Percentiles rank a stretch among this genome's conserved stretches.
phyloP scores from a whole-genome alignment of 2,113 vertebrate genomes.

The Chloropsis hardwickii region DNA sequence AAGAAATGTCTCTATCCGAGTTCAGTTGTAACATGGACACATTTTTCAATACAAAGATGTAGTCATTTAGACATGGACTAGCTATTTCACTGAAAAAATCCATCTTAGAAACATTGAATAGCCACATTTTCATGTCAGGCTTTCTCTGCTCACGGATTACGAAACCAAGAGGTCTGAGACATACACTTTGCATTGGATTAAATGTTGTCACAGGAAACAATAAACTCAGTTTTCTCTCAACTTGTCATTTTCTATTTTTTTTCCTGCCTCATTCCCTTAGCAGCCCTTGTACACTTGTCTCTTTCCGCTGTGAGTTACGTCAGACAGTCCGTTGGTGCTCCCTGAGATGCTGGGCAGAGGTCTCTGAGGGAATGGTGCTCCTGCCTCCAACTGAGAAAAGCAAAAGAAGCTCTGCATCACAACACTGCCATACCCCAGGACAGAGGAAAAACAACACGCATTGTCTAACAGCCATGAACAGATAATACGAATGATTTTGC shows the following conservation, averaged over 20 bases:
- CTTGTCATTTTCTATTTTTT: neutral
- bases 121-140: neutral
- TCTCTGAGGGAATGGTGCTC: neutral
- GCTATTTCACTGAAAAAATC: neutral
- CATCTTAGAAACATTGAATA: neutral
- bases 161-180: neutral
- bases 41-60: neutral
- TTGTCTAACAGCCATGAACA: neutral
- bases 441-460: neutral
- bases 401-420: neutral
- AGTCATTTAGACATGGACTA: neutral
- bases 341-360: neutral
- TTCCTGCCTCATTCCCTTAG: neutral
- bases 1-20: neutral
- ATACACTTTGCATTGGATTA: neutral
- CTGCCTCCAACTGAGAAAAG: neutral
- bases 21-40: neutral
- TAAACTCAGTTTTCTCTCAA: neutral
- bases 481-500: neutral
- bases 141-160: neutral
- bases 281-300: neutral
- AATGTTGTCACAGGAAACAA: neutral
- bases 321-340: accelerated
- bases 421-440: neutral
- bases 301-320: accelerated